Conservation (phyloP, 2,113 vertebrate species). For the Phaetusa simplex region DNA sequence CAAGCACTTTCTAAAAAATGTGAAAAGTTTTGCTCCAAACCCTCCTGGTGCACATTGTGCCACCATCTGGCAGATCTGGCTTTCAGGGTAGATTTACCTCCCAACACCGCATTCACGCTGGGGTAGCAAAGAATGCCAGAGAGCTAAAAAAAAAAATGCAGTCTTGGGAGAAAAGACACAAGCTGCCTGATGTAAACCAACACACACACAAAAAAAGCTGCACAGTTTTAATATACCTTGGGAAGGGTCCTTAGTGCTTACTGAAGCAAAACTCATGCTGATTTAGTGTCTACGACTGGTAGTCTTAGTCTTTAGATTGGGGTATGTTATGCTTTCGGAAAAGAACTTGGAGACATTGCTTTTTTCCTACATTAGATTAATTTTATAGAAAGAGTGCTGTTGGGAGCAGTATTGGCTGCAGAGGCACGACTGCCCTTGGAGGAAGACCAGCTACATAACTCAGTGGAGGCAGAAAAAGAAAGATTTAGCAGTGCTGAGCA, state of each 20-base stretch:
- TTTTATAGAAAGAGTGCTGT: background rate
- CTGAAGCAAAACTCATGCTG: background rate
- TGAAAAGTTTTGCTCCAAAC: constrained; percentile 2
- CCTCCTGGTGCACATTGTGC: constrained; percentile 20
- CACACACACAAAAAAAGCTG: background rate
- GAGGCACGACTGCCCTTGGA: background rate
- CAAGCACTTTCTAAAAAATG: background rate
- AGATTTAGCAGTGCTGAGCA: background rate
- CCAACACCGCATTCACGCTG: background rate
- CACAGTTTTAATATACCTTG: background rate
- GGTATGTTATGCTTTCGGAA: background rate
- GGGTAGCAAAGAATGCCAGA: background rate
- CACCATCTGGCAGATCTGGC: constrained; percentile 37
- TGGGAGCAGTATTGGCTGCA: background rate
- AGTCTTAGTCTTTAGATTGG: background rate
- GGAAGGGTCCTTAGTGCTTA: background rate
- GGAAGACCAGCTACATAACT: background rate
- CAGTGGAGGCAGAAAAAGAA: background rate
- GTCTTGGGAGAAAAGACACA: background rate
- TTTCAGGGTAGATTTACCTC: background rate
- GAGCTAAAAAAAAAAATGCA: background rate
- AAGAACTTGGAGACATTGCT: background rate
- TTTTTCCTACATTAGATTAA: background rate
- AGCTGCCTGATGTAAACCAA: background rate
- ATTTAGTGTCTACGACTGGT: background rate